phyloP scores from a whole-genome alignment of 1,140 invertebrate genomes.

The Solen grandis region DNA sequence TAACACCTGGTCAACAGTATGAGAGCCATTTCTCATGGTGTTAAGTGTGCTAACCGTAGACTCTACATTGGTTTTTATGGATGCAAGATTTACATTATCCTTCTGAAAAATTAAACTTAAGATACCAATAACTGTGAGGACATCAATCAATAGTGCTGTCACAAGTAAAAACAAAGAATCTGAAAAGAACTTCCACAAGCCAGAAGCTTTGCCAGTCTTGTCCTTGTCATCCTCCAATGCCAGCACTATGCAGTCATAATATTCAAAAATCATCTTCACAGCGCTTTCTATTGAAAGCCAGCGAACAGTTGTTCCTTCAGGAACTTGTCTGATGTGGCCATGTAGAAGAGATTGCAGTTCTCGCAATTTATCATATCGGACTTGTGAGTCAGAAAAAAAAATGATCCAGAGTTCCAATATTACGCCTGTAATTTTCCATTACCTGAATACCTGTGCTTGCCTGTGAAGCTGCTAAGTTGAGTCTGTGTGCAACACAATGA shows the following conservation, averaged over 20 bases:
- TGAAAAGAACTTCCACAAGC: no score
- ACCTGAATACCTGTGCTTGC: neutral
- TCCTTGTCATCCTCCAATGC: neutral
- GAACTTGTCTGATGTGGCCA: neutral
- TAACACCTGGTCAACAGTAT: neutral
- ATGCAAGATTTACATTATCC: neutral
- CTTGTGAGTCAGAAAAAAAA: neutral
- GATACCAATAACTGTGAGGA: neutral
- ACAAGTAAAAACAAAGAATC: no score
- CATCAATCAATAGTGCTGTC: neutral
- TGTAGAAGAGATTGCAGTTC: neutral
- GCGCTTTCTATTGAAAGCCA: slow-evolving; percentile 19
- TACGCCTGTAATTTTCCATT: neutral
- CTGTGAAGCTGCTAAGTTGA: slow-evolving; percentile 17
- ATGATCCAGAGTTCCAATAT: neutral
- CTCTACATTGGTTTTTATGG: neutral
- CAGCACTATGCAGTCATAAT: neutral
- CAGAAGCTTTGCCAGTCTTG: neutral
- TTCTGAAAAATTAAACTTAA: no score
- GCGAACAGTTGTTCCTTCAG: neutral
- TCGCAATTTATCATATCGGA: slow-evolving; percentile 2
- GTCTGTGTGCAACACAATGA: no score
- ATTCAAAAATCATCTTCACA: slow-evolving; percentile 7
- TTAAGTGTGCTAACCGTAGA: neutral
- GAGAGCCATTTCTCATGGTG: neutral